These are phyloP conservation scores for Tridacna gigas DNA, from an alignment of 2,888 invertebrate genomes.

Conservation along the genomic window DNA sequence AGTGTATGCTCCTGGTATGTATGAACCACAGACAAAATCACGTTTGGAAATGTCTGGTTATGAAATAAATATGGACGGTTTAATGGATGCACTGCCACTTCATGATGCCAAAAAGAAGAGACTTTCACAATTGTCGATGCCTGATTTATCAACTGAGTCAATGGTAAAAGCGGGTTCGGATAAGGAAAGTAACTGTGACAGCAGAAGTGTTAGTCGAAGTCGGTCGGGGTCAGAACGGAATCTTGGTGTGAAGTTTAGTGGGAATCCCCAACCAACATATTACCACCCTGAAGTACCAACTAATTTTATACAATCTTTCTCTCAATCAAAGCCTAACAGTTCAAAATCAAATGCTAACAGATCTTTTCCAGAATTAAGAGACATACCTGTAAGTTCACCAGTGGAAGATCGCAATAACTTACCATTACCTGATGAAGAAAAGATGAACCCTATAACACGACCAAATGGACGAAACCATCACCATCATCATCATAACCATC, in stretches of 20 bases:
- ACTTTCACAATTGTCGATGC: conserved; percentile 84
- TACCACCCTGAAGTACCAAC: conserved; percentile 66
- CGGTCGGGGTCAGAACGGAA: conserved; percentile 81
- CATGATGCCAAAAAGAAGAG: conserved; percentile 78
- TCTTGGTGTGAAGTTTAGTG: conserved; percentile 76
- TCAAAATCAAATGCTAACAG: conserved; percentile 55
- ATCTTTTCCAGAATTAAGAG: conserved; percentile 74
- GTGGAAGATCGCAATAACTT: conserved; percentile 57
- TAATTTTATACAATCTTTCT: conserved; percentile 60
- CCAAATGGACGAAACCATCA: conserved; percentile 68
- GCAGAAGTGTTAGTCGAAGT: conserved; percentile 65
- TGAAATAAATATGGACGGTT: conserved; percentile 76
- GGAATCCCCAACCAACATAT: conserved; percentile 57
- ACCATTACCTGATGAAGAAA: conserved; percentile 75
- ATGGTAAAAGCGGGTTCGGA: conserved; percentile 60
- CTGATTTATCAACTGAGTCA: conserved; percentile 78
- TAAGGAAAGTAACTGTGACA: conserved; percentile 67
- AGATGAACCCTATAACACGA: conserved; percentile 83
- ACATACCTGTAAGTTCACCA: conserved; percentile 50
- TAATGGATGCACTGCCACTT: conserved; percentile 72
- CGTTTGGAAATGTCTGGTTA: conserved; percentile 67
- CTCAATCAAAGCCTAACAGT: conserved; percentile 35
- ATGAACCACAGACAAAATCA: conserved; percentile 66
- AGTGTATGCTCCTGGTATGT: conserved; percentile 79
- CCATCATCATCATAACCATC: conserved; percentile 49